Conservation (phyloP, 2,113 vertebrate genomes). For the Hoplias malabaricus region DNA sequence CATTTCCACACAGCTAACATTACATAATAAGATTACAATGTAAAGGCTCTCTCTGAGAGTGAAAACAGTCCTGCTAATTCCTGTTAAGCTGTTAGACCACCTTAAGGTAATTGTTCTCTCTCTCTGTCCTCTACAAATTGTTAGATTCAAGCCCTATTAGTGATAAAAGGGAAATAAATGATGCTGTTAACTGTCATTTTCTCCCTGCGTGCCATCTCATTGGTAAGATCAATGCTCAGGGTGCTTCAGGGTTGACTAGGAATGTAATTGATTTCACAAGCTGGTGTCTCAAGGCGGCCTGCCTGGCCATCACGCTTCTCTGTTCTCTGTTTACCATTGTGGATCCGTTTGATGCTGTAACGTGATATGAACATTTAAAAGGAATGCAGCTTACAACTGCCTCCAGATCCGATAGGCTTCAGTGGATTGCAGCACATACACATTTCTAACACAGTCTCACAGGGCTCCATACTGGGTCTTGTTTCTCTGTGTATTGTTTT, state of each 20-base stretch:
- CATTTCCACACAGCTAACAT: neutral
- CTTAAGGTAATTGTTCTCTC: constrained; percentile 6
- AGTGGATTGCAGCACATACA: neutral
- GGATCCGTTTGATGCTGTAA: neutral
- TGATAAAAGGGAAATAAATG: constrained; percentile 8
- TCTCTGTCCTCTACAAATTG: neutral
- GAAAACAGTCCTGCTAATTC: neutral
- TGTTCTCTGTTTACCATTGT: neutral
- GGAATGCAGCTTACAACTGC: neutral
- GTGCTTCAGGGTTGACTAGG: constrained; percentile 19
- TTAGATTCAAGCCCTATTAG: neutral
- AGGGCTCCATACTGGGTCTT: neutral
- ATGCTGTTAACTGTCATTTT: constrained; percentile 1
- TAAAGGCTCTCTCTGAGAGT: neutral
- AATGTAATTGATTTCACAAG: constrained; percentile 13
- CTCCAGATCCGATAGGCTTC: neutral
- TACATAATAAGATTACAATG: neutral
- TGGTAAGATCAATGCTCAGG: constrained; percentile 7
- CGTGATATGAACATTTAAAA: constrained; percentile 6
- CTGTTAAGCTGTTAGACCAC: neutral
- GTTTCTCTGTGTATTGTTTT: neutral
- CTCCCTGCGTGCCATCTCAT: neutral
- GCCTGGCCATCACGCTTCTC: neutral
- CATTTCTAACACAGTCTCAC: neutral
- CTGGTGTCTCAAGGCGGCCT: constrained; percentile 4